phyloP scores from a whole-genome alignment of 2,797 vertebrate species.

The Danio tinwini region DNA sequence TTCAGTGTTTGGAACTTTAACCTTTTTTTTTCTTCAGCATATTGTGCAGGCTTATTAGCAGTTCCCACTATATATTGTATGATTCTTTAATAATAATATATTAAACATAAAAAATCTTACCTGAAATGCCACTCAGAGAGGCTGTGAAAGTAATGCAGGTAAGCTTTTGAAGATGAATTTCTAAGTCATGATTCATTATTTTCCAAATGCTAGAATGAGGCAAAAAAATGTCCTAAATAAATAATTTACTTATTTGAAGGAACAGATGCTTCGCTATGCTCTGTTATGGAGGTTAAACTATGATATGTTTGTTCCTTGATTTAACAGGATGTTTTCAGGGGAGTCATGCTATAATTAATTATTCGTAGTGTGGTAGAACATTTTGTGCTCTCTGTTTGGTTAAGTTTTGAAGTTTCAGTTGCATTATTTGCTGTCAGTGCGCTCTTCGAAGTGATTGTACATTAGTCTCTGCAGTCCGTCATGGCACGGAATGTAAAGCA shows the following conservation, averaged over 20 bases:
- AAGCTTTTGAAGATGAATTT: background rate
- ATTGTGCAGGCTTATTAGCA: background rate
- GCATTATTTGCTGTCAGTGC: slow-evolving; percentile 42
- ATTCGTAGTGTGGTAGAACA: slow-evolving; percentile 23
- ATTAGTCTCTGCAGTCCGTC: slow-evolving; percentile 1
- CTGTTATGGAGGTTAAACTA: slow-evolving; percentile 2
- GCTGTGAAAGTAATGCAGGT: background rate
- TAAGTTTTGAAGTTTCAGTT: slow-evolving; percentile 22
- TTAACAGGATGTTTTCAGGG: slow-evolving; percentile 33
- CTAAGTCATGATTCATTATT: slow-evolving; percentile 1
- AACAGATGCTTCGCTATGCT: slow-evolving; percentile 18
- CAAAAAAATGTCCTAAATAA: background rate
- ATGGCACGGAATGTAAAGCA: slow-evolving; percentile 1
- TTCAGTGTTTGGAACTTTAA: background rate
- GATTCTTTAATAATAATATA: background rate
- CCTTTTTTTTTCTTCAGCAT: background rate
- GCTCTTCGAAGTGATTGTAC: background rate
- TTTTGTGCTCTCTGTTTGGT: slow-evolving; percentile 13
- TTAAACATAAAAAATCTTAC: background rate
- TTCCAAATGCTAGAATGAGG: background rate
- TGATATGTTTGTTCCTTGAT: background rate
- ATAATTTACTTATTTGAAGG: slow-evolving; percentile 5
- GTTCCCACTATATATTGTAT: background rate
- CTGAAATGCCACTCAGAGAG: background rate
- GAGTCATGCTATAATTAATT: slow-evolving; percentile 28